Evolutionary conservation across 1,140 invertebrate species (phyloP).

Genomic region (Holotrichia oblita): DNA sequence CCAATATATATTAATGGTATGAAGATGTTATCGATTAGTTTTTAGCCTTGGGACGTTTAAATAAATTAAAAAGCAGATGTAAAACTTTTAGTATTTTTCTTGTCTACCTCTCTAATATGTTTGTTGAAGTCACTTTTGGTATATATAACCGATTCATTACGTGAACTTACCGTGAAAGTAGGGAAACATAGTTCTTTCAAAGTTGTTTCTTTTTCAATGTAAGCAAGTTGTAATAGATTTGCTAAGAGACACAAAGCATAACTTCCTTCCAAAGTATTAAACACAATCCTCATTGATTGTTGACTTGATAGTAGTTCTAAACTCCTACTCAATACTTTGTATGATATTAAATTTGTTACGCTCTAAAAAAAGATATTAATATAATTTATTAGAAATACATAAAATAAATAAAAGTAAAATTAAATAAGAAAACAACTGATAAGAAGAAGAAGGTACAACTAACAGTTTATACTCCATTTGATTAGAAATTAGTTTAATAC

Average conservation of each 20-base stretch:
- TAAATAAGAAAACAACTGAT: too few relatives aligned
- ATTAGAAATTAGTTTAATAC: too few relatives aligned
- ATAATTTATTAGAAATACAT: neutral
- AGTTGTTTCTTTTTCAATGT: constrained; percentile 73
- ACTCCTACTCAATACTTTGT: constrained; percentile 77
- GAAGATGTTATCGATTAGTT: too few relatives aligned
- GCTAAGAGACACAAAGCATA: constrained; percentile 87
- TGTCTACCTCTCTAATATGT: too few relatives aligned
- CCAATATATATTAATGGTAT: too few relatives aligned
- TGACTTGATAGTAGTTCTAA: constrained; percentile 81
- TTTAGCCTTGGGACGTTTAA: too few relatives aligned
- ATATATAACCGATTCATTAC: too few relatives aligned
- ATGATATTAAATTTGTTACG: constrained; percentile 56
- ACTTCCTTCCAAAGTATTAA: constrained; percentile 88
- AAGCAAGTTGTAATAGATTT: constrained; percentile 79
- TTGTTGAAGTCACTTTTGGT: too few relatives aligned
- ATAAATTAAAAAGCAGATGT: too few relatives aligned
- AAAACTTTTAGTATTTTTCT: too few relatives aligned
- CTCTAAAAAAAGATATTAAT: constrained; percentile 45
- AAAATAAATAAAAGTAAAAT: neutral
- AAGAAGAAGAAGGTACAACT: too few relatives aligned
- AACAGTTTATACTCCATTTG: too few relatives aligned
- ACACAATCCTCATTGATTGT: constrained; percentile 85
- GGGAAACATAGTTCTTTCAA: constrained; percentile 71
- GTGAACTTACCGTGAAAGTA: constrained; percentile 72